Evolutionary conservation across 2,888 invertebrate species (phyloP).

Genomic region (Clunio marinus): DNA sequence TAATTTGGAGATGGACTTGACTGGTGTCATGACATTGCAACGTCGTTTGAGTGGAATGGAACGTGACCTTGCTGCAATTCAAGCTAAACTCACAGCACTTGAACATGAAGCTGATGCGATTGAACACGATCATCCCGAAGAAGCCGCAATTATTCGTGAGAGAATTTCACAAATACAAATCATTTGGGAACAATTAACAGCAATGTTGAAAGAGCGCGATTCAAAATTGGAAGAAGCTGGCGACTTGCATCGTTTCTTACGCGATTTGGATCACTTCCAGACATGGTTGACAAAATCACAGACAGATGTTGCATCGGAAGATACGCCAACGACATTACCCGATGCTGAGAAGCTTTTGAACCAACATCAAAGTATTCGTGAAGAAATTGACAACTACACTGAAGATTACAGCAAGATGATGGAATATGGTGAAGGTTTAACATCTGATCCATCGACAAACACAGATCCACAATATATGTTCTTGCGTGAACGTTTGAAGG

Average conservation of each 20-base stretch:
- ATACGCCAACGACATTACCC: slow-evolving; percentile 84
- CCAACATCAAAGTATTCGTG: slow-evolving; percentile 96
- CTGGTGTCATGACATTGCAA: slow-evolving; percentile 96
- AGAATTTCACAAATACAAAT: slow-evolving; percentile 85
- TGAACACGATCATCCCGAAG: slow-evolving; percentile 91
- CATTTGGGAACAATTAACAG: slow-evolving; percentile 95
- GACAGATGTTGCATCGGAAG: slow-evolving; percentile 97
- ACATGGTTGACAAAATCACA: slow-evolving; percentile 98
- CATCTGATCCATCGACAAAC: slow-evolving; percentile 78
- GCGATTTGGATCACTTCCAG: slow-evolving; percentile 99
- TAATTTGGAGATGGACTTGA: slow-evolving; percentile 96
- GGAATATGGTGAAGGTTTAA: slow-evolving; percentile 96
- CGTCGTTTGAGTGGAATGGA: slow-evolving; percentile 97
- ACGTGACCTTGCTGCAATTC: slow-evolving; percentile 96
- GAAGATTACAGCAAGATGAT: slow-evolving; percentile 99
- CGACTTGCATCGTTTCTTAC: slow-evolving; percentile 94
- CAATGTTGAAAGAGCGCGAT: slow-evolving; percentile 96
- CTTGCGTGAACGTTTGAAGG: slow-evolving; percentile 94
- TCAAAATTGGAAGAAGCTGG: slow-evolving; percentile 98
- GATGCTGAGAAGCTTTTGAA: slow-evolving; percentile 96
- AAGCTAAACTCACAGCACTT: slow-evolving; percentile 90
- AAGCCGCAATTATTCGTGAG: slow-evolving; percentile 84
- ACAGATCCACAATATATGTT: slow-evolving; percentile 99
- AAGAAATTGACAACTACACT: slow-evolving; percentile 98
- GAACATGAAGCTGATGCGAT: slow-evolving; percentile 91